Evolutionary conservation across 2,888 invertebrate genomes (phyloP).

Genomic region (Slavum lentiscoides): DNA sequence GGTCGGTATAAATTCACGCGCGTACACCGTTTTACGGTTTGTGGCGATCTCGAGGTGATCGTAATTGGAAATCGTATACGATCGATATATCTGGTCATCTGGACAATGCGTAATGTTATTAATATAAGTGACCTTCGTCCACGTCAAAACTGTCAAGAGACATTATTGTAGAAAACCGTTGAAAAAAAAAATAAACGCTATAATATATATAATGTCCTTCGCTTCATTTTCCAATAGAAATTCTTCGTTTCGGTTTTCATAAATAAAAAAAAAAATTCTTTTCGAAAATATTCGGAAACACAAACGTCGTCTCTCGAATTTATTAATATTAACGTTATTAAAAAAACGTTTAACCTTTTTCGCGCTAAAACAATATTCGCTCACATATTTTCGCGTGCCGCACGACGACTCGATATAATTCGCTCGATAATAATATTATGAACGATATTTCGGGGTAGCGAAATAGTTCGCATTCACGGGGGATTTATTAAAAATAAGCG

Average conservation of each 20-base stretch:
- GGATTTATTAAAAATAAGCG: constrained; percentile 43
- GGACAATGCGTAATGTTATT: background rate
- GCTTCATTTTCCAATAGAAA: constrained; percentile 21
- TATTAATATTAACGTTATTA: no score
- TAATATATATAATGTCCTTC: constrained; percentile 27
- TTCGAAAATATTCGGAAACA: background rate
- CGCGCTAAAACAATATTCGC: constrained; percentile 11
- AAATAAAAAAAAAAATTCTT: background rate
- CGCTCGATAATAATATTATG: no score
- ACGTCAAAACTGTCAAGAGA: constrained; percentile 9
- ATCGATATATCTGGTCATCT: background rate
- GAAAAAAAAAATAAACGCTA: background rate
- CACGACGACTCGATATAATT: background rate
- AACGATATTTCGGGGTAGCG: background rate
- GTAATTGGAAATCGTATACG: background rate
- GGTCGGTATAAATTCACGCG: background rate
- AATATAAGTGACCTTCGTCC: constrained; percentile 12
- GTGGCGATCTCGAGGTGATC: background rate
- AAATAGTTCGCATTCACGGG: background rate
- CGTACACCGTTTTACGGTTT: background rate
- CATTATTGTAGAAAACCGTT: constrained; percentile 1
- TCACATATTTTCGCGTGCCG: constrained; percentile 4
- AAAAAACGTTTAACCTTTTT: background rate
- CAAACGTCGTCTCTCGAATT: no score
- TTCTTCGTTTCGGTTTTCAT: constrained; percentile 15